A percentile compares a stretch with the other conserved stretches of the same genome.
These are phyloP conservation scores for Heterochromis multidens DNA, from an alignment of 2,113 vertebrate species.

Conservation along the genomic window DNA sequence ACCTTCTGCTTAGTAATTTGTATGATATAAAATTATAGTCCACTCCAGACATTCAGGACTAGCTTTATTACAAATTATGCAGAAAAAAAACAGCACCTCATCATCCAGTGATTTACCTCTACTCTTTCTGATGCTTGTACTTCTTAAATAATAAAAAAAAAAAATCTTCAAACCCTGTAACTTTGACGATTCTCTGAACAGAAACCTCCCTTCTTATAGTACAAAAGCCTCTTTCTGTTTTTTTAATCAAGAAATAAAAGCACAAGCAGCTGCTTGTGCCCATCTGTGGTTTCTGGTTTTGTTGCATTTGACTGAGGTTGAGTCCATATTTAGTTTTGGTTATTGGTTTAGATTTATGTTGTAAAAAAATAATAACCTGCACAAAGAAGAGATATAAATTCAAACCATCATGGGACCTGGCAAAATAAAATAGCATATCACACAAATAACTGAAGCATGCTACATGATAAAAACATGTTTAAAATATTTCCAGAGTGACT, in stretches of 20 bases:
- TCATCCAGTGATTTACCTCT: not conserved
- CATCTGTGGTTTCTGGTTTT: not conserved
- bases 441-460: not conserved
- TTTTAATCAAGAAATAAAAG: not conserved
- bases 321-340: not conserved
- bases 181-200: not conserved
- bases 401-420: not conserved
- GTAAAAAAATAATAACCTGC: not conserved
- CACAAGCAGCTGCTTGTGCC: not conserved
- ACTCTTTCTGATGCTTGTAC: too few species aligned
- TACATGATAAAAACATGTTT: not conserved
- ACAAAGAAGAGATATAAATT: not conserved
- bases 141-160: too few species aligned
- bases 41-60: not conserved
- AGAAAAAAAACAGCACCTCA: not conserved
- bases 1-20: not conserved
- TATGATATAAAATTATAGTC: not conserved
- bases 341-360: not conserved
- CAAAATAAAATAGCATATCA: not conserved
- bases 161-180: not conserved
- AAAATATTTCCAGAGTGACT: not conserved
- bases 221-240: constrained; percentile 21
- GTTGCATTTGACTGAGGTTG: not conserved
- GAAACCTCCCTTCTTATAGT: not conserved
- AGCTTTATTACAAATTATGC: not conserved